phyloP scores from a whole-genome alignment of 2,888 invertebrate species.

The Congeria kusceri region DNA sequence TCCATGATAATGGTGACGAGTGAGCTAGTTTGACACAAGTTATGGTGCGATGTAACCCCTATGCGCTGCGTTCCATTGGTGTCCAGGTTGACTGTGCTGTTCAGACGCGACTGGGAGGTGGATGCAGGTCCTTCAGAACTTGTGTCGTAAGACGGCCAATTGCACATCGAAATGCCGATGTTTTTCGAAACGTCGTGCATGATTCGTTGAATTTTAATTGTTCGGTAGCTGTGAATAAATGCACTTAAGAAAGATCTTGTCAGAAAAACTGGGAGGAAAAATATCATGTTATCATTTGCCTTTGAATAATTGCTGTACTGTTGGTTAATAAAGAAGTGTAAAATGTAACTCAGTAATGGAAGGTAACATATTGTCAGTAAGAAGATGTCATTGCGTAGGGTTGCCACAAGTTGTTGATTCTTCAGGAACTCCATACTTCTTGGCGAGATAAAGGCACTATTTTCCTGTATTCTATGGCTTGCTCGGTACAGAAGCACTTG shows the following conservation, averaged over 20 bases:
- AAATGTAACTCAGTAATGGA: conserved; percentile 70
- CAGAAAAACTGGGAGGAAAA: conserved; percentile 71
- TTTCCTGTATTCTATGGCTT: conserved; percentile 35
- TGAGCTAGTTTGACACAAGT: conserved; percentile 17
- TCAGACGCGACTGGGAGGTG: not conserved
- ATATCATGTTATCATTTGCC: conserved; percentile 63
- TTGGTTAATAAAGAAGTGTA: conserved; percentile 61
- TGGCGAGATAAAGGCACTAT: conserved; percentile 46
- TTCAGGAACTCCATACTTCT: conserved; percentile 66
- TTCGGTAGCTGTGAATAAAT: conserved; percentile 71
- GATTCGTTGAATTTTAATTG: conserved; percentile 65
- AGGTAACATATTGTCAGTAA: conserved; percentile 70
- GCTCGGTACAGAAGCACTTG: conserved; percentile 49
- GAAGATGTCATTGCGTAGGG: conserved; percentile 67
- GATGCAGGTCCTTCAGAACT: conserved; percentile 15
- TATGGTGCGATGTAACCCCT: not conserved
- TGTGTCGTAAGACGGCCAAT: conserved; percentile 7
- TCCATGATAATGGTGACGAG: conserved; percentile 29
- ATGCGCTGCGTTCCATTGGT: not conserved
- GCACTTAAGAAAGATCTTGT: conserved; percentile 73
- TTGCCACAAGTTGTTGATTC: conserved; percentile 65
- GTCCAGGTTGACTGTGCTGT: conserved; percentile 11
- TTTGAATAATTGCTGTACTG: conserved; percentile 19
- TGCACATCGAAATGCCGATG: conserved; percentile 15
- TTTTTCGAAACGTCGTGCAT: conserved; percentile 43